Evolutionary conservation across 2,888 invertebrate species (phyloP).

Genomic region (Cyaniris semiargus): DNA sequence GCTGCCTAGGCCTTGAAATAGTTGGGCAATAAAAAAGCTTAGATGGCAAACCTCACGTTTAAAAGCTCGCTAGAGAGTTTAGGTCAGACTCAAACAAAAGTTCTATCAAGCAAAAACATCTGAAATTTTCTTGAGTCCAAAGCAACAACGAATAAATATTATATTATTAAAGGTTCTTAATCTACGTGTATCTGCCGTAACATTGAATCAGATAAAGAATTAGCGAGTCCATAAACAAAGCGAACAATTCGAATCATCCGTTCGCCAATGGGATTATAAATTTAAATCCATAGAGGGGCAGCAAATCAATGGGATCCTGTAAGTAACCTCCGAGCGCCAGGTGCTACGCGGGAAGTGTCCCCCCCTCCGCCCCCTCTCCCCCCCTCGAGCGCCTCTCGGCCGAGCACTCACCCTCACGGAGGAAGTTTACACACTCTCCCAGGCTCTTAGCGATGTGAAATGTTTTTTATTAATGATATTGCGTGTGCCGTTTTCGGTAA

Average conservation of each 20-base stretch:
- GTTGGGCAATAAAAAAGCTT: neutral
- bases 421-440: conserved; percentile 54
- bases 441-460: conserved; percentile 54
- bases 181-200: conserved; percentile 1
- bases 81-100: neutral
- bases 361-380: conserved; percentile 48
- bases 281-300: conserved; percentile 45
- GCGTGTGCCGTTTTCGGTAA: conserved; percentile 71
- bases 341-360: conserved; percentile 75
- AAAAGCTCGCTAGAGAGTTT: neutral
- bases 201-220: conserved; percentile 20
- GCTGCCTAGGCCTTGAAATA: neutral
- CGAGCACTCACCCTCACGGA: conserved; percentile 44
- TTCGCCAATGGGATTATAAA: conserved; percentile 23
- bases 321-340: conserved; percentile 74
- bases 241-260: conserved; percentile 21
- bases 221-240: conserved; percentile 11
- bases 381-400: conserved; percentile 50
- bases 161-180: neutral
- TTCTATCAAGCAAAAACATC: neutral
- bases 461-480: conserved; percentile 70
- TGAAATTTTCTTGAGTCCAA: neutral
- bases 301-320: conserved; percentile 75
- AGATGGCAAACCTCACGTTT: neutral
- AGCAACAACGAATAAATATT: neutral